Evolutionary conservation across 2,113 vertebrate genomes (phyloP).

Genomic region (Fulmarus glacialis): DNA sequence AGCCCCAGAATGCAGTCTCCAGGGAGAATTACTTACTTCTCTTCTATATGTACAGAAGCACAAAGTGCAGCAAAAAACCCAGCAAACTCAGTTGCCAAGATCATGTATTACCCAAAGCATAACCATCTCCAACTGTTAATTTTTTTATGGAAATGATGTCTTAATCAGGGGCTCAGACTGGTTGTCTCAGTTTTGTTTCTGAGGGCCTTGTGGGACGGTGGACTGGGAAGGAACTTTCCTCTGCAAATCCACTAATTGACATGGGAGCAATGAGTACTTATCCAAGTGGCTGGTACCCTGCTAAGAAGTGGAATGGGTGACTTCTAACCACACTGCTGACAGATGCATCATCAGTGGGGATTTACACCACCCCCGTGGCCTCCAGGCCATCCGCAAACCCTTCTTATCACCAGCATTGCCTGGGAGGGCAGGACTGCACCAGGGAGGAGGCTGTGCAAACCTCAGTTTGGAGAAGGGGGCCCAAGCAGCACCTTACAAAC

Average conservation of each 20-base stretch:
- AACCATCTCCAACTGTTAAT: background rate
- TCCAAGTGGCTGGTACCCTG: accelerated
- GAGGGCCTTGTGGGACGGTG: background rate
- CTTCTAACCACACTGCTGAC: background rate
- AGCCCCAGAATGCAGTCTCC: background rate
- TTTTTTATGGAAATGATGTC: background rate
- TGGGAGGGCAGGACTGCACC: background rate
- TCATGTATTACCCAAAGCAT: background rate
- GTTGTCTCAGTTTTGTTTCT: background rate
- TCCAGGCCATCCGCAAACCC: background rate
- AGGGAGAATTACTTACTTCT: background rate
- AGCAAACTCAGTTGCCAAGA: background rate
- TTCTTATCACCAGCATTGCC: background rate
- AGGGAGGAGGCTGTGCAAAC: background rate
- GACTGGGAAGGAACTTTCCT: background rate
- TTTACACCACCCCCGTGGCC: background rate
- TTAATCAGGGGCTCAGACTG: background rate
- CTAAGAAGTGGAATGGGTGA: background rate
- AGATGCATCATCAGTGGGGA: background rate
- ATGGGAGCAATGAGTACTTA: background rate
- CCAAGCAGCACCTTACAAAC: background rate
- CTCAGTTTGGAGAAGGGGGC: background rate
- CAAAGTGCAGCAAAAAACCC: background rate
- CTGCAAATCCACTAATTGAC: background rate
- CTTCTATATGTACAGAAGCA: background rate